Conservation (phyloP, 1,140 invertebrate species). For the Calephelis nemesis region DNA sequence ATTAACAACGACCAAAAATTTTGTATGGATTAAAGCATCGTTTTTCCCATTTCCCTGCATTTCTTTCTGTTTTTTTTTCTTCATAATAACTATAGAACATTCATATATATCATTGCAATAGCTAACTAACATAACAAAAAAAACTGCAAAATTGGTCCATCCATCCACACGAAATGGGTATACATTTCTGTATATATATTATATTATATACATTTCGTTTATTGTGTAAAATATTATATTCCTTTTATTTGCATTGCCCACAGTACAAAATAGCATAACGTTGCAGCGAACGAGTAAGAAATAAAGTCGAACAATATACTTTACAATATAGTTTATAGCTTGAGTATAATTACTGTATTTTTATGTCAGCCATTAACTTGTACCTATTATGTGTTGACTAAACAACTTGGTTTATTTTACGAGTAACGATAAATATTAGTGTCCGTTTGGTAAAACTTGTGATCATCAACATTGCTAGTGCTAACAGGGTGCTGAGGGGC, state of each 20-base stretch:
- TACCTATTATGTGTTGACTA: slow-evolving; percentile 38
- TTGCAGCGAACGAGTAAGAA: slow-evolving; percentile 42
- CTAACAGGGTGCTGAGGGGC: slow-evolving; percentile 62
- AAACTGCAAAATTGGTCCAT: too few species aligned
- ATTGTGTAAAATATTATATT: background rate
- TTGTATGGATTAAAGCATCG: too few species aligned
- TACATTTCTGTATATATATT: too few species aligned
- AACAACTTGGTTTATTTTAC: slow-evolving; percentile 39
- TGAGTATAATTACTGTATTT: slow-evolving; percentile 37
- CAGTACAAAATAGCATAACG: slow-evolving; percentile 30
- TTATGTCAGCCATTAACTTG: slow-evolving; percentile 41
- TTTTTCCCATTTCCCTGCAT: too few species aligned
- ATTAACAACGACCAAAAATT: too few species aligned
- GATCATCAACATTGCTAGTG: slow-evolving; percentile 53
- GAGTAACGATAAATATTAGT: slow-evolving; percentile 22
- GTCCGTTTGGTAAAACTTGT: slow-evolving; percentile 29
- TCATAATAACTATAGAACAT: too few species aligned
- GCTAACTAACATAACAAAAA: too few species aligned
- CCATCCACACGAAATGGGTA: too few species aligned
- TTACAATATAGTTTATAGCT: slow-evolving; percentile 52
- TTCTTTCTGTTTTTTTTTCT: too few species aligned
- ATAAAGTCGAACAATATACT: slow-evolving; percentile 44
- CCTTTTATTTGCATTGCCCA: background rate
- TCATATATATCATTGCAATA: too few species aligned
- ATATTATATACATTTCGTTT: too few species aligned